Evolutionary conservation across 2,888 invertebrate species (phyloP).

Genomic region (Trissolcus brochymenae): DNA sequence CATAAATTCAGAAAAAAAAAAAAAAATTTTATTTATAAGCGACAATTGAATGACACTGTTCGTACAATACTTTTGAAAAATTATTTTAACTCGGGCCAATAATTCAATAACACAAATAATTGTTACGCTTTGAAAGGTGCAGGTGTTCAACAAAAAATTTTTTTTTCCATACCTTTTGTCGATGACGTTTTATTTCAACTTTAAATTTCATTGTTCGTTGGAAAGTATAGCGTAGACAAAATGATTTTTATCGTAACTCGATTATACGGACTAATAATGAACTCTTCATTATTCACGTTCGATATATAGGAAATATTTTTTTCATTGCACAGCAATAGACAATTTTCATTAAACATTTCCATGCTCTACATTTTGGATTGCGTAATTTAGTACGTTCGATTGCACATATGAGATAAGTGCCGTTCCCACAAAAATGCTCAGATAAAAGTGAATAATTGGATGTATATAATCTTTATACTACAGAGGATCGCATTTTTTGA

Average conservation of each 20-base stretch:
- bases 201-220: too few relatives aligned
- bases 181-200: neutral
- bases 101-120: constrained; percentile 4
- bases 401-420: constrained; percentile 31
- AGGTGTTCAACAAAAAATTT: neutral
- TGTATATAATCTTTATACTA: constrained; percentile 4
- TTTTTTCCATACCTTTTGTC: constrained; percentile 7
- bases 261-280: too few relatives aligned
- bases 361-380: constrained; percentile 21
- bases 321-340: neutral
- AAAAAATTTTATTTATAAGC: too few relatives aligned
- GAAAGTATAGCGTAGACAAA: neutral
- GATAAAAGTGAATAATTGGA: constrained; percentile 42
- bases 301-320: neutral
- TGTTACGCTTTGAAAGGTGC: neutral
- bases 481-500: neutral
- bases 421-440: constrained; percentile 11
- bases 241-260: neutral
- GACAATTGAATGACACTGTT: too few relatives aligned
- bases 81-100: constrained; percentile 2
- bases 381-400: constrained; percentile 38
- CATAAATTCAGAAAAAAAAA: too few relatives aligned
- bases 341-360: constrained; percentile 20
- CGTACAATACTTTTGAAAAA: neutral
- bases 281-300: too few relatives aligned